phyloP scores from a whole-genome alignment of 1,140 invertebrate species.

The Sinella curviseta region DNA sequence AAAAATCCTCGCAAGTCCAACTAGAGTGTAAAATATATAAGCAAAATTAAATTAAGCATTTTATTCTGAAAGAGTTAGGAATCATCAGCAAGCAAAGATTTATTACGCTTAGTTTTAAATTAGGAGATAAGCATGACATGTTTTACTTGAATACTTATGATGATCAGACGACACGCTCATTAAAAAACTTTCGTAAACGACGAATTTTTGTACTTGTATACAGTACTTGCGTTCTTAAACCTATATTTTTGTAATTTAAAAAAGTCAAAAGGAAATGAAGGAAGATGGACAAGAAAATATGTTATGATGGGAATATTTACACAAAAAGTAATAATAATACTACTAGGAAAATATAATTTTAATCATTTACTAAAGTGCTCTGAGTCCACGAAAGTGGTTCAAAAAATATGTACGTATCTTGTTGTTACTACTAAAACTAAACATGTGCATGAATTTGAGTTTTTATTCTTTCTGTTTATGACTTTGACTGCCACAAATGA shows the following conservation, averaged over 20 bases:
- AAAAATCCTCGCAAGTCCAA: too few species aligned
- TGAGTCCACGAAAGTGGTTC: too few species aligned
- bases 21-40: too few species aligned
- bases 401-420: too few species aligned
- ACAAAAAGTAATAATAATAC: too few species aligned
- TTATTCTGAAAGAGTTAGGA: background rate
- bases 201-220: slow-evolving; percentile 14
- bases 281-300: background rate
- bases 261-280: background rate
- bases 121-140: background rate
- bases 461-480: too few species aligned
- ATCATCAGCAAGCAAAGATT: background rate
- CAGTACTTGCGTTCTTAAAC: background rate
- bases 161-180: background rate
- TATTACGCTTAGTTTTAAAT: slow-evolving; percentile 4
- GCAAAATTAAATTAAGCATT: background rate
- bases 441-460: too few species aligned
- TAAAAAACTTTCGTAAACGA: background rate
- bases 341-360: too few species aligned
- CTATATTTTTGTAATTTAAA: slow-evolving; percentile 14
- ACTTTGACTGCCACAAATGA: too few species aligned
- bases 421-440: too few species aligned
- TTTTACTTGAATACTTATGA: background rate
- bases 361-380: too few species aligned
- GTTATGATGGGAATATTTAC: background rate